Percentiles rank a stretch among this genome's conserved stretches.
These are phyloP conservation scores for Choristoneura rosaceana DNA, from an alignment of 2,888 invertebrate genomes.

Conservation along the genomic window DNA sequence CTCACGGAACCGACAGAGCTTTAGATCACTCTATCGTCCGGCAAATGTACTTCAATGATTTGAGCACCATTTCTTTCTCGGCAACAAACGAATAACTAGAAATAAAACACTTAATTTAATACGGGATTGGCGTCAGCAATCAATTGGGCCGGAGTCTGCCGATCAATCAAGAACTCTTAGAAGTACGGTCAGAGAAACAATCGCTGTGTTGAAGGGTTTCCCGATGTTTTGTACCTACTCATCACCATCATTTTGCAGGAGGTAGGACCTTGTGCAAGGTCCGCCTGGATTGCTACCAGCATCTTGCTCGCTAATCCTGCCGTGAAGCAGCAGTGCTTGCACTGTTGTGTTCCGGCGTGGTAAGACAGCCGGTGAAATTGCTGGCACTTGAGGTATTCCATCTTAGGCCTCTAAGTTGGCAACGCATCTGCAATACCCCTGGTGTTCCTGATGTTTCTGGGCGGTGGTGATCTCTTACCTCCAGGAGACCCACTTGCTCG, in stretches of 20 bases:
- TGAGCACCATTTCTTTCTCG: neutral
- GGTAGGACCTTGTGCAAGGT: too few relatives aligned
- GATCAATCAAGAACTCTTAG: constrained; percentile 28
- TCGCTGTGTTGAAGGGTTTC: constrained; percentile 5
- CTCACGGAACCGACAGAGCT: neutral
- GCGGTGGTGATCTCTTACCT: neutral
- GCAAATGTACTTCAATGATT: neutral
- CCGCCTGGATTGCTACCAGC: too few relatives aligned
- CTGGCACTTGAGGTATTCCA: too few relatives aligned
- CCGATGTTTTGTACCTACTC: too few relatives aligned
- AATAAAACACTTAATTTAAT: constrained; percentile 23
- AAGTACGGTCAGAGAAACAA: constrained; percentile 7
- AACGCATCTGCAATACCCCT: too few relatives aligned
- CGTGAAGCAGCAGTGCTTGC: too few relatives aligned
- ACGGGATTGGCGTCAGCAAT: constrained; percentile 20
- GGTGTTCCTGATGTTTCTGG: too few relatives aligned
- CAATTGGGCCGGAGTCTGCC: constrained; percentile 7
- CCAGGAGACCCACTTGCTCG: constrained; percentile 7
- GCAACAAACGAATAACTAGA: constrained; percentile 11
- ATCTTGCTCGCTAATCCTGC: too few relatives aligned
- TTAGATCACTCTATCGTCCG: neutral
- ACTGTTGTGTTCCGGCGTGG: too few relatives aligned
- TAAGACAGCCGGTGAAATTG: too few relatives aligned
- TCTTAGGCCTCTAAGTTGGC: too few relatives aligned
- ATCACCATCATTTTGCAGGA: too few relatives aligned